A percentile compares a stretch with the other conserved stretches of the same genome.
Conservation (phyloP, 2,113 vertebrate genomes). For the Myotis lucifugus region DNA sequence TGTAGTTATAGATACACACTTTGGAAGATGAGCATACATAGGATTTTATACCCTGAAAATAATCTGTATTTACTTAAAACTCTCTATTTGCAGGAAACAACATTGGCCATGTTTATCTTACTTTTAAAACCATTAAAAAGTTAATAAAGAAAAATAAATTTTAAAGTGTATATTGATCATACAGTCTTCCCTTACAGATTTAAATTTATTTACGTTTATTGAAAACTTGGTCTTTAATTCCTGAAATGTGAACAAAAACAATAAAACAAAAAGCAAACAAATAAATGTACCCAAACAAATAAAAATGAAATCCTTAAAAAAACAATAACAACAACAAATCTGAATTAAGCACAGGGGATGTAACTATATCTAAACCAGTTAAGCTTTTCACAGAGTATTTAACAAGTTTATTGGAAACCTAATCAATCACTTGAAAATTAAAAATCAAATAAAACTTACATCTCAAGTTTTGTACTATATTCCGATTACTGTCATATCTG, state of each 20-base stretch:
- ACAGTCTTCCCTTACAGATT: not conserved
- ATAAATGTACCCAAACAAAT: not conserved
- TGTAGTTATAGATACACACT: not conserved
- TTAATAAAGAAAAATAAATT: no score
- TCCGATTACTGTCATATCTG: not conserved
- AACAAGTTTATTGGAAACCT: not conserved
- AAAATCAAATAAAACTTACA: slow-evolving; percentile 39
- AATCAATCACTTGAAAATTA: not conserved
- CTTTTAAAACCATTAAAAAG: not conserved
- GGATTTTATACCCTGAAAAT: not conserved
- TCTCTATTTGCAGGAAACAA: not conserved
- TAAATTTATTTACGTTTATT: slow-evolving; percentile 21
- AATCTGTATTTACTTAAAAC: not conserved
- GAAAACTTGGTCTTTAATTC: not conserved
- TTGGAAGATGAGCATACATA: not conserved
- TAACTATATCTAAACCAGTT: not conserved
- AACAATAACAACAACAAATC: not conserved
- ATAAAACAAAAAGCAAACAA: not conserved
- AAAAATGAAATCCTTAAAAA: not conserved
- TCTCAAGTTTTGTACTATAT: not conserved
- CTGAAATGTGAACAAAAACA: not conserved
- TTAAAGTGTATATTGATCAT: not conserved
- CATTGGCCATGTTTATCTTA: not conserved
- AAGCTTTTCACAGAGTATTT: not conserved
- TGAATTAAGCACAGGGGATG: not conserved